Evolutionary conservation across 2,888 invertebrate genomes (phyloP), one percentile per base, ranked within the genome.

Genomic region (Amblyjoppa fuscipennis): DNA sequence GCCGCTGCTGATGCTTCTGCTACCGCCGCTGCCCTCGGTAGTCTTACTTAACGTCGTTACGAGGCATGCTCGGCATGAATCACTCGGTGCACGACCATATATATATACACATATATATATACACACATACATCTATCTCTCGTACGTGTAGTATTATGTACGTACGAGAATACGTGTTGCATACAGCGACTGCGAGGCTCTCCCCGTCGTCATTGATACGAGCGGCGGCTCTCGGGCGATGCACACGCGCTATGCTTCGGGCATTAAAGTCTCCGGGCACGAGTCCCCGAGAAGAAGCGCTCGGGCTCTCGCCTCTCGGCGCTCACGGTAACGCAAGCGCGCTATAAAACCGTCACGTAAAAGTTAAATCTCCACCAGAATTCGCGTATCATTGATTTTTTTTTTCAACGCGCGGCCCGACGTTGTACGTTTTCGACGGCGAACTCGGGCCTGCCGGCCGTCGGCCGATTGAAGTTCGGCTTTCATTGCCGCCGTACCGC

Each of bases 181-280:
- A 80, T 74, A 81, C 31, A 79, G 49, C 71, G 41, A 61, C 25
- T 49, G 68, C 16, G 31, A 81, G 59, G 38, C 34, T 56, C 13
- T 31, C 41, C 80, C 34, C 70, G 75, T 75, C 85, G 87, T 87
- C 87, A 87, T 85, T 85, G 81, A 79, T 75, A 85, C 85, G 77
- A 83, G 80, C 80, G 73, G 49, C 61, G 45, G 51, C 38, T 51
- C 56, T 11, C 61, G 45, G 34, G 83, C 80, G 73, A 85, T 85
- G 85, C 83, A 85, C 85, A 53, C 80, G 75, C 81, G 83, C 79
- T 81, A 34, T 45, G 87, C 88, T 87, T 80, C 87, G 84, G 85
- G 83, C 87, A 84, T 87, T 84, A 86, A 81, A 86, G 87, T 85
- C 84, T 87, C 87, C 85, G 88, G 89, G 34, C 87, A 88, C 87